A percentile compares a stretch with the other conserved stretches of the same genome.
phyloP scores from a whole-genome alignment of 1,140 invertebrate genomes.

The Muscidifurax raptorellus region DNA sequence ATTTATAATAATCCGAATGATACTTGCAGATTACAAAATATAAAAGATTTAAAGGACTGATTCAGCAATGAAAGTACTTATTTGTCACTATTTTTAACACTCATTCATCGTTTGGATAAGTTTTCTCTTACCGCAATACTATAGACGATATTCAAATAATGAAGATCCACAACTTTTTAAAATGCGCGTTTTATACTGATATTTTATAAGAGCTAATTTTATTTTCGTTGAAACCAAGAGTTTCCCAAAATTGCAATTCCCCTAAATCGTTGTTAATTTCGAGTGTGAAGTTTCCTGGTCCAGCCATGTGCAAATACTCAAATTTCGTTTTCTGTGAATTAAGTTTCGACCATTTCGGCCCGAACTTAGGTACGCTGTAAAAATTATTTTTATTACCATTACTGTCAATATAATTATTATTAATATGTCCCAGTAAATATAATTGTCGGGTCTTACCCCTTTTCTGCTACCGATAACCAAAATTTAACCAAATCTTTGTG shows the following conservation, averaged over 20 bases:
- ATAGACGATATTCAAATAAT: too few species aligned
- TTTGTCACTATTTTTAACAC: too few species aligned
- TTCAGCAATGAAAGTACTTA: too few species aligned
- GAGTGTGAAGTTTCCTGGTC: background rate
- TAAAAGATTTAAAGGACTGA: too few species aligned
- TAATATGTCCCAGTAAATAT: background rate
- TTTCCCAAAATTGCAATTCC: conserved; percentile 10
- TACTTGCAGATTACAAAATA: too few species aligned
- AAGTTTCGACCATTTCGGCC: background rate
- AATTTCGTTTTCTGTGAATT: background rate
- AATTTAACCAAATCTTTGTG: conserved; percentile 3
- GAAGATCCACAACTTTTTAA: too few species aligned
- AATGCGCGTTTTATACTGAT: too few species aligned
- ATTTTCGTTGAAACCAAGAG: conserved; percentile 25
- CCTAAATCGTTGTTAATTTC: background rate
- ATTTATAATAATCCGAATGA: too few species aligned
- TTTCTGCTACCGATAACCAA: background rate
- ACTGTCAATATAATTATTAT: background rate
- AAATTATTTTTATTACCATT: background rate
- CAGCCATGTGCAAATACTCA: background rate
- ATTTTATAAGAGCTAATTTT: background rate
- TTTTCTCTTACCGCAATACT: too few species aligned
- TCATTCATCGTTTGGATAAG: too few species aligned
- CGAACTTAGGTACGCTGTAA: conserved; percentile 14
- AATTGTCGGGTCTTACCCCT: background rate